These are phyloP conservation scores for Erythrocercus mccallii DNA, from an alignment of 2,113 vertebrate species.

Conservation along the genomic window DNA sequence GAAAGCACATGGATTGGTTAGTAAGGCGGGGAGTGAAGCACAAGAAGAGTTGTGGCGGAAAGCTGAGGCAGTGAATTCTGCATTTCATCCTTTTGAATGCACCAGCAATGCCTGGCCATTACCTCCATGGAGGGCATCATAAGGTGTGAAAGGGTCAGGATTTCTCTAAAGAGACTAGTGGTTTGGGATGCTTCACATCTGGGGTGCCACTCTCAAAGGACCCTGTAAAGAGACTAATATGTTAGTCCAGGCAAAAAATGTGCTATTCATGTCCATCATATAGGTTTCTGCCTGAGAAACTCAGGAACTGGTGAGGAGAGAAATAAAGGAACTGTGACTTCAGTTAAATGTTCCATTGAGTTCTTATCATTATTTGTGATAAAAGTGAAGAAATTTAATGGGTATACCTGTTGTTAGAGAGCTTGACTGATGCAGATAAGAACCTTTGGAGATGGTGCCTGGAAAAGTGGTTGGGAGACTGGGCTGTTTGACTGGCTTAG, in stretches of 20 bases:
- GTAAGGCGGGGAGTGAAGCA: not conserved
- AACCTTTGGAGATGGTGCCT: not conserved
- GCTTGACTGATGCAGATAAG: not conserved
- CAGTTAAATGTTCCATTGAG: not conserved
- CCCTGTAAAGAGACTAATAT: not conserved
- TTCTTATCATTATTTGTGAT: not conserved
- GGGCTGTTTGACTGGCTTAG: not conserved
- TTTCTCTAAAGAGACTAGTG: not conserved
- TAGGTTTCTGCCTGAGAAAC: not conserved
- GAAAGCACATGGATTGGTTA: constrained; percentile 14
- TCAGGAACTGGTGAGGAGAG: not conserved
- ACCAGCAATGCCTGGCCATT: not conserved
- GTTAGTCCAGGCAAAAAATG: not conserved
- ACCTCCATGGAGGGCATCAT: not conserved
- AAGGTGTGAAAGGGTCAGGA: not conserved
- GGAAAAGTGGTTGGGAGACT: not conserved
- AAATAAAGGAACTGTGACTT: not conserved
- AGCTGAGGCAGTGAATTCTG: not conserved
- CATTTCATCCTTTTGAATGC: not conserved
- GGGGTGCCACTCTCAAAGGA: not conserved
- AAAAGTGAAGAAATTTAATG: not conserved
- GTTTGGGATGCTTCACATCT: not conserved
- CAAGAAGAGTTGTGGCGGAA: not conserved
- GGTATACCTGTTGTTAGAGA: not conserved
- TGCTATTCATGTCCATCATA: accelerated